Conservation (phyloP, 2,888 invertebrate genomes). For the Andricus quercusramuli region DNA sequence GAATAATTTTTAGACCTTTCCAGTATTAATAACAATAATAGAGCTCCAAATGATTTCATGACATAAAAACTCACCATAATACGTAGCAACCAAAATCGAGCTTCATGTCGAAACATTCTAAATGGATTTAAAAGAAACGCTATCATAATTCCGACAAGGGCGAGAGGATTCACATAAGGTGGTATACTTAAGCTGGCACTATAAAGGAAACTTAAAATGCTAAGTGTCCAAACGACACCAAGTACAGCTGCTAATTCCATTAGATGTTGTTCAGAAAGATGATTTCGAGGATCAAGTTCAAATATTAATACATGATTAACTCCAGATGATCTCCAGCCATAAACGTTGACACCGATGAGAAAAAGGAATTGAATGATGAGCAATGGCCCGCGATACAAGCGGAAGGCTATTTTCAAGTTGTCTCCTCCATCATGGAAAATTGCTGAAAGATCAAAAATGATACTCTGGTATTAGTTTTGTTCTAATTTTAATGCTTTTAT, state of each 20-base stretch:
- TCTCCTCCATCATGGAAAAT: conserved; percentile 88
- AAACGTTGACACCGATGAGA: conserved; percentile 96
- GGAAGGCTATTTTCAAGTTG: conserved; percentile 91
- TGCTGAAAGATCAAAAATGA: conserved; percentile 79
- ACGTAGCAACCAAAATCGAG: conserved; percentile 95
- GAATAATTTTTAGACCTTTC: neutral
- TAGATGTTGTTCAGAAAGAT: conserved; percentile 95
- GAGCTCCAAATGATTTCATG: neutral
- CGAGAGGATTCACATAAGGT: conserved; percentile 94
- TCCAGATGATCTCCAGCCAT: conserved; percentile 98
- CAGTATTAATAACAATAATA: neutral
- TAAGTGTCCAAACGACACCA: conserved; percentile 96
- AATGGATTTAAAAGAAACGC: conserved; percentile 95
- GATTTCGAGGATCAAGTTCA: conserved; percentile 96
- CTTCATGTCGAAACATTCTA: conserved; percentile 93
- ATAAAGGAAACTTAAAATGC: conserved; percentile 91
- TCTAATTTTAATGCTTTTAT: neutral
- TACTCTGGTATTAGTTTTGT: neutral
- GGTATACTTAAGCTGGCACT: conserved; percentile 93
- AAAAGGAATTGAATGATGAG: conserved; percentile 95
- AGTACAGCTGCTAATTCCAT: conserved; percentile 96
- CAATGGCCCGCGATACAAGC: conserved; percentile 96
- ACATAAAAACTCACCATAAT: conserved; percentile 87
- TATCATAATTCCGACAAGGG: conserved; percentile 89
- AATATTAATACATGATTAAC: conserved; percentile 99